These are phyloP conservation scores for Ctenomys sociabilis DNA, from an alignment of 2,113 vertebrate species.

Conservation along the genomic window DNA sequence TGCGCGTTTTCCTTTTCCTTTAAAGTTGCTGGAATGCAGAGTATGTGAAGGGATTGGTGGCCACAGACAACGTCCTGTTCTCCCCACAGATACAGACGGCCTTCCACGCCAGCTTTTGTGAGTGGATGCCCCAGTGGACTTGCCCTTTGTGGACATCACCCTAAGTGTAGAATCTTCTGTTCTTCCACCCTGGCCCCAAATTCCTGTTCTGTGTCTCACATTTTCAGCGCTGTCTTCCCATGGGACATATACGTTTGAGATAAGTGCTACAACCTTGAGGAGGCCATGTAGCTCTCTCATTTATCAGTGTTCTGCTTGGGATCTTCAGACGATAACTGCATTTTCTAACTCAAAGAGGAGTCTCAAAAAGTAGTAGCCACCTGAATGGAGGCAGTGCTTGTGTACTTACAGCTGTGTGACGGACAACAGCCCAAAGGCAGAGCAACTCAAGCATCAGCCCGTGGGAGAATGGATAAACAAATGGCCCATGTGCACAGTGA, in stretches of 20 bases:
- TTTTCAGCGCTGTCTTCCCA: neutral
- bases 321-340: neutral
- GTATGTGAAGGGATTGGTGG: neutral
- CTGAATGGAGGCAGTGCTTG: neutral
- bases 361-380: neutral
- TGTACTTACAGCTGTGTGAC: neutral
- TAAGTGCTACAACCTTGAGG: neutral
- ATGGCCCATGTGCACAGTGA: accelerated
- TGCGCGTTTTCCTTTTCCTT: neutral
- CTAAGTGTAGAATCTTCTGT: neutral
- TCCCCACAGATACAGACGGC: neutral
- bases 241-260: neutral
- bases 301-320: neutral
- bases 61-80: neutral
- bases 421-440: neutral
- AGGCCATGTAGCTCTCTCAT: neutral
- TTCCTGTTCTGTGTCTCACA: neutral
- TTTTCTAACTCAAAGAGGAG: neutral
- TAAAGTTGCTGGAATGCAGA: neutral
- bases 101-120: neutral
- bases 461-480: neutral
- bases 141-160: neutral
- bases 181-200: neutral
- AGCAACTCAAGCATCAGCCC: neutral
- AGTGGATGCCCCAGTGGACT: neutral